These are phyloP conservation scores for Loriculus beryllinus DNA, from an alignment of 2,797 vertebrate species.

Conservation along the genomic window DNA sequence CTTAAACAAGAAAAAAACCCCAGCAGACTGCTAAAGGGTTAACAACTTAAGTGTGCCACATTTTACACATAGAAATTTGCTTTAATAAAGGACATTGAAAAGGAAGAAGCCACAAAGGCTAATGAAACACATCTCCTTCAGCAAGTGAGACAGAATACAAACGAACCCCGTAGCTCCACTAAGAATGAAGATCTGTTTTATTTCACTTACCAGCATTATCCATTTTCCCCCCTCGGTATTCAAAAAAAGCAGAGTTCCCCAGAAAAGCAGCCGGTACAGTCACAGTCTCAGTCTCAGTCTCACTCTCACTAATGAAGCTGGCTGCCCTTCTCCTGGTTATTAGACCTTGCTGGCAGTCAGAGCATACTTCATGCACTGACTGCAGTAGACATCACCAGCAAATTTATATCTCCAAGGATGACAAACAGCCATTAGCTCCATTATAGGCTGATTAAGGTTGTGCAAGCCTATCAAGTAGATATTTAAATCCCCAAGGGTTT, in stretches of 20 bases:
- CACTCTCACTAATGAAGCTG: slow-evolving; percentile 66
- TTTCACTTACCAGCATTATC: slow-evolving; percentile 87
- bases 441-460: slow-evolving; percentile 82
- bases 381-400: slow-evolving; percentile 81
- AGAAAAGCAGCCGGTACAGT: slow-evolving; percentile 68
- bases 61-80: slow-evolving; percentile 31
- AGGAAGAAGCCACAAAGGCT: slow-evolving; percentile 30
- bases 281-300: slow-evolving; percentile 67
- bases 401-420: slow-evolving; percentile 84
- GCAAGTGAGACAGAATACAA: slow-evolving; percentile 34
- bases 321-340: slow-evolving; percentile 75
- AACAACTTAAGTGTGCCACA: slow-evolving; percentile 14
- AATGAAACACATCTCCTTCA: slow-evolving; percentile 47
- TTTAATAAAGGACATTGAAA: slow-evolving; percentile 21
- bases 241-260: slow-evolving; percentile 73
- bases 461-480: slow-evolving; percentile 80
- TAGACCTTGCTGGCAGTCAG: slow-evolving; percentile 75
- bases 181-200: slow-evolving; percentile 52
- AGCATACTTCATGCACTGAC: slow-evolving; percentile 75
- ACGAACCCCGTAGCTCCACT: slow-evolving; percentile 2
- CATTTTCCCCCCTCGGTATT: slow-evolving; percentile 81
- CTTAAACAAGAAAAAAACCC: background rate
- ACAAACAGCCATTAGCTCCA: slow-evolving; percentile 87
- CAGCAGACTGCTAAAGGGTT: background rate
- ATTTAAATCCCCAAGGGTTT: slow-evolving; percentile 75